These are phyloP conservation scores for Drosophila anomalata DNA, from an alignment of 2,888 invertebrate species.

Conservation along the genomic window DNA sequence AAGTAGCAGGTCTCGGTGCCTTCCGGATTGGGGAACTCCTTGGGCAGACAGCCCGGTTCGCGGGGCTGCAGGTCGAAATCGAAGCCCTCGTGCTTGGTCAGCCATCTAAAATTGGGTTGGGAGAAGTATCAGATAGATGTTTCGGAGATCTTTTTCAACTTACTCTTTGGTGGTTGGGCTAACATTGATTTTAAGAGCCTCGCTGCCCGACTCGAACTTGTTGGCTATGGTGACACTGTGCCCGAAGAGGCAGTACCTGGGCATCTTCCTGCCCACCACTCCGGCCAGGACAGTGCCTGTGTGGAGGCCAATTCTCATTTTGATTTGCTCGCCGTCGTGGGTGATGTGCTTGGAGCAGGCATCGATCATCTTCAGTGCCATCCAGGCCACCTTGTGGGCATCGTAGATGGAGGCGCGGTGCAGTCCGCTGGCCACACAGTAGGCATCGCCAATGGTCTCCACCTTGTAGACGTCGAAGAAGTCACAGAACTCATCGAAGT, in stretches of 20 bases:
- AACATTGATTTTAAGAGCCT: slow-evolving; percentile 94
- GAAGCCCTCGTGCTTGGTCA: slow-evolving; percentile 91
- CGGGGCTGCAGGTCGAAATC: slow-evolving; percentile 88
- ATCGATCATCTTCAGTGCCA: slow-evolving; percentile 97
- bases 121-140: background rate
- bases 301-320: slow-evolving; percentile 97
- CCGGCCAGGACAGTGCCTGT: slow-evolving; percentile 97
- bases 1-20: slow-evolving; percentile 94
- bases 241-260: slow-evolving; percentile 96
- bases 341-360: slow-evolving; percentile 94
- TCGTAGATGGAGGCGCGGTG: slow-evolving; percentile 94
- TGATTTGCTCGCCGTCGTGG: slow-evolving; percentile 95
- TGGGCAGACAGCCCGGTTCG: slow-evolving; percentile 91
- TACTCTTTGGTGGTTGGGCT: slow-evolving; percentile 97
- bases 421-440: slow-evolving; percentile 96
- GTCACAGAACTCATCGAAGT: slow-evolving; percentile 96
- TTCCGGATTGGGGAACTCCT: slow-evolving; percentile 90
- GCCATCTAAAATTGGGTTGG: slow-evolving; percentile 86
- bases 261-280: slow-evolving; percentile 93
- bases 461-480: slow-evolving; percentile 98
- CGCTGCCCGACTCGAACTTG: slow-evolving; percentile 97
- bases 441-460: slow-evolving; percentile 98
- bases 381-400: slow-evolving; percentile 98
- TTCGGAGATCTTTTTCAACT: slow-evolving; percentile 83
- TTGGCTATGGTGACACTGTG: slow-evolving; percentile 98